These are phyloP conservation scores for Apamea anceps DNA, from an alignment of 2,888 invertebrate species.

Conservation along the genomic window DNA sequence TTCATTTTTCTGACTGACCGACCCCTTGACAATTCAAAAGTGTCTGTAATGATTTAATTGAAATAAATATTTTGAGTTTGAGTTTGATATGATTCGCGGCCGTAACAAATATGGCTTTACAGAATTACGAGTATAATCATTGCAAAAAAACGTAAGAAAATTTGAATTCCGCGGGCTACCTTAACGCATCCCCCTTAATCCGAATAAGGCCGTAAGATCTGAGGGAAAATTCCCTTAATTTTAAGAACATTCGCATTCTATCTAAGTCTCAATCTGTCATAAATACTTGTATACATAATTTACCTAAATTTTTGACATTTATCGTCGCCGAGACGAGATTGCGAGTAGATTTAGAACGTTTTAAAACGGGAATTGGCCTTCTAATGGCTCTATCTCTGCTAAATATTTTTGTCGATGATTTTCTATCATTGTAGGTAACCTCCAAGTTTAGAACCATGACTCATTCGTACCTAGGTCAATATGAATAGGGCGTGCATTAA, in stretches of 20 bases:
- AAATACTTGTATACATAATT: neutral
- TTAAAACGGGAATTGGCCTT: neutral
- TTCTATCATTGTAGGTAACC: conserved; percentile 5
- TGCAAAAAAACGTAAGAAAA: too few species aligned
- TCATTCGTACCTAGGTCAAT: conserved; percentile 20
- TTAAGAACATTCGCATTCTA: neutral
- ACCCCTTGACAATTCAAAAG: too few species aligned
- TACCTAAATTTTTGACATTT: neutral
- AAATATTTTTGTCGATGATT: neutral
- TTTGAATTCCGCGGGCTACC: too few species aligned
- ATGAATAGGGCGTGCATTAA: conserved; percentile 28
- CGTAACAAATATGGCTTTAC: too few species aligned
- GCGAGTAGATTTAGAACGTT: neutral
- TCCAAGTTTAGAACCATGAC: conserved; percentile 31
- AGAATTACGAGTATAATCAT: too few species aligned
- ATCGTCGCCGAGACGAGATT: neutral
- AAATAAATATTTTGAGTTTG: too few species aligned
- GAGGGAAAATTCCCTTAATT: neutral
- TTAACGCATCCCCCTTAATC: neutral
- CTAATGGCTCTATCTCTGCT: neutral
- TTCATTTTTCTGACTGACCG: too few species aligned
- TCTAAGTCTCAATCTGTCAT: neutral
- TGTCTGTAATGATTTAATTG: too few species aligned
- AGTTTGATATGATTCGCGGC: too few species aligned
- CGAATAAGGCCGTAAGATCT: neutral